Base-by-base conservation (phyloP, 2,797 vertebrate species). In the Etheostoma perlongum region DNA sequence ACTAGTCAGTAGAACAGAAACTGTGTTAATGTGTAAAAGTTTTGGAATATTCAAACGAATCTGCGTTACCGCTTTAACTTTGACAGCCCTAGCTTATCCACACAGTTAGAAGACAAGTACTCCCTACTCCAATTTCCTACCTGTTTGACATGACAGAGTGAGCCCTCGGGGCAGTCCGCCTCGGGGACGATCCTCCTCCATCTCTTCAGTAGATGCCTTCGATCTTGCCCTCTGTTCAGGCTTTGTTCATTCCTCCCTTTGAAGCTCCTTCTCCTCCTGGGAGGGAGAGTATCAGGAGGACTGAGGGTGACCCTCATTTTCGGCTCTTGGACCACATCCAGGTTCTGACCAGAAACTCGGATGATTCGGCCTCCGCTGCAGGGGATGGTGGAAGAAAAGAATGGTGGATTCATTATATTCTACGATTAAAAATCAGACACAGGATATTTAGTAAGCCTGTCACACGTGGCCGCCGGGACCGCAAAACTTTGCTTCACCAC, bases 301-400 rank as follows among this genome's bases (percentile, higher is more conserved):
- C 93, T 95, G 84, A 98, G 89, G 0, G 97, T 98, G 70, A 99
- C 97, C 16, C 94, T 94, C 87, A 99, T 98, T 77, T 96, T 97
- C 0, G 98, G 97, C n/a, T 94, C 95, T 83, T 99, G 97, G 2
- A 98, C 97, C 72, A 99, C 97, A 78, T 99, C 97, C 84, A 99
- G 86, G 89, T 99, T 97, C 81, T 97, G 96, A 5, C 98, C 98
- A 0, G 85, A 95, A 48, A 98, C 96, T 84, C 88, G 81, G 83
- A 99, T 96, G 75, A 96, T 93, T 68, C 98, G 95, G 7, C 98
- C 98, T 25, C 98, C 98, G 6, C 98, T 99, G 91, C 44, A 40
- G 18, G n/a, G 2, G 5, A 19, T 4, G 25, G 8, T 1, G 21
- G 59, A 4, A 15, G 15, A 44, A 72, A 15, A 40, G n/a, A 62